These are phyloP conservation scores for Salvelinus alpinus DNA, from an alignment of 2,113 vertebrate genomes.

Conservation along the genomic window DNA sequence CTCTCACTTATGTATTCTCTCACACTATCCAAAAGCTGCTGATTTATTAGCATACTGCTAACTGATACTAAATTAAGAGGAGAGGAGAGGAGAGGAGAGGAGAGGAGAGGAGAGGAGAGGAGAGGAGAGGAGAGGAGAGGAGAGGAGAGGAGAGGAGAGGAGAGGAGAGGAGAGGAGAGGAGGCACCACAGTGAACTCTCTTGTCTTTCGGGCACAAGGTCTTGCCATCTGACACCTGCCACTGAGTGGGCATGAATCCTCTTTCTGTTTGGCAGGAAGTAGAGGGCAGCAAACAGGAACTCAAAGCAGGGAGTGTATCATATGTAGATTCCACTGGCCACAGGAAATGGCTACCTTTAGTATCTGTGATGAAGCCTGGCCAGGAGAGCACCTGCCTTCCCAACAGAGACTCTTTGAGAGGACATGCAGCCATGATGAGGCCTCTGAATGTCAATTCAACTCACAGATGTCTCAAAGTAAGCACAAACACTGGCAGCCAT, in stretches of 20 bases:
- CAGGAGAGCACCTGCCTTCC: conserved; percentile 73
- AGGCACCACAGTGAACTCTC: conserved; percentile 49
- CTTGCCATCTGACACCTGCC: conserved; percentile 77
- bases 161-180: neutral
- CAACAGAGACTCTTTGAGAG: conserved; percentile 66
- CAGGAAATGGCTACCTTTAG: conserved; percentile 66
- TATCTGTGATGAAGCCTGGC: conserved; percentile 58
- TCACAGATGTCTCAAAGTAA: conserved; percentile 38
- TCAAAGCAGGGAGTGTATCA: conserved; percentile 61
- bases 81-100: conserved; percentile 14
- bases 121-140: conserved; percentile 16
- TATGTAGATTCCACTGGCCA: conserved; percentile 64
- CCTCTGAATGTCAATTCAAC: conserved; percentile 51
- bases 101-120: conserved; percentile 11
- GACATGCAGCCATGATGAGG: conserved; percentile 39
- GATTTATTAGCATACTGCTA: conserved; percentile 14
- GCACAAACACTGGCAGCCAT: conserved; percentile 10
- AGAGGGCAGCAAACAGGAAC: conserved; percentile 62
- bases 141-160: conserved; percentile 20
- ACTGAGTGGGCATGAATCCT: conserved; percentile 66
- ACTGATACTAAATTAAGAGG: neutral
- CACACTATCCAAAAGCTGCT: conserved; percentile 11
- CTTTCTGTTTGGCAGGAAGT: conserved; percentile 75
- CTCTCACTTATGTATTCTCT: conserved; percentile 1
- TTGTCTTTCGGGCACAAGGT: conserved; percentile 70